Conservation (phyloP, 2,797 vertebrate genomes). For the Dromococcyx pavoninus region DNA sequence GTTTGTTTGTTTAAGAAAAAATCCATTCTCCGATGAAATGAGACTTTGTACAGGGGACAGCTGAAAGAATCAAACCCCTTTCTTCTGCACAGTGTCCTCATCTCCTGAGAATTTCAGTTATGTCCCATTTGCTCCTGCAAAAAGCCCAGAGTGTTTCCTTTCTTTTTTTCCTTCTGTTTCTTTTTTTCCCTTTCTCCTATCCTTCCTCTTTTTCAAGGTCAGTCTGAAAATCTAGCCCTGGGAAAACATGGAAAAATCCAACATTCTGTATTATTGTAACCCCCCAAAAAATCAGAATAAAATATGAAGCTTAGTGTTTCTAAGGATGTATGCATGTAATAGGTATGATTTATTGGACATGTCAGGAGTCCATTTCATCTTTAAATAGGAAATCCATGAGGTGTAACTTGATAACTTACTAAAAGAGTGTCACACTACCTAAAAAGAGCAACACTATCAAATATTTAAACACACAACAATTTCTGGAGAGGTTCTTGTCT, state of each 20-base stretch:
- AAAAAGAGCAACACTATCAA: neutral
- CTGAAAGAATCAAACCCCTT: neutral
- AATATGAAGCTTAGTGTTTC: neutral
- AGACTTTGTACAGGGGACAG: neutral
- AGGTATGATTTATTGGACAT: constrained; percentile 4
- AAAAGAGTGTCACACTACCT: neutral
- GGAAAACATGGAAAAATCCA: neutral
- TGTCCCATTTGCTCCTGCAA: neutral
- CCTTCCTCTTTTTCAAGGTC: neutral
- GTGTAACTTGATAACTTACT: constrained; percentile 7
- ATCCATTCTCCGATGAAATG: neutral
- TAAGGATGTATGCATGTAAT: neutral
- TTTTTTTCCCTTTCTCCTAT: neutral
- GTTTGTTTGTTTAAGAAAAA: neutral
- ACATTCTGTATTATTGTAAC: neutral
- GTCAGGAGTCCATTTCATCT: neutral
- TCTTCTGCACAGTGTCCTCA: neutral
- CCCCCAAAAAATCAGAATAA: neutral
- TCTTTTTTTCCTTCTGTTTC: neutral
- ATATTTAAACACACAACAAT: neutral
- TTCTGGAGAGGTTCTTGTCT: neutral
- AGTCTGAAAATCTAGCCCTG: neutral
- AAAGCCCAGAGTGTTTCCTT: neutral
- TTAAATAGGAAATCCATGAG: neutral
- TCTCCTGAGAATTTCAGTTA: neutral